Conservation (phyloP, 1,140 invertebrate genomes). For the Heliconius hewitsoni region DNA sequence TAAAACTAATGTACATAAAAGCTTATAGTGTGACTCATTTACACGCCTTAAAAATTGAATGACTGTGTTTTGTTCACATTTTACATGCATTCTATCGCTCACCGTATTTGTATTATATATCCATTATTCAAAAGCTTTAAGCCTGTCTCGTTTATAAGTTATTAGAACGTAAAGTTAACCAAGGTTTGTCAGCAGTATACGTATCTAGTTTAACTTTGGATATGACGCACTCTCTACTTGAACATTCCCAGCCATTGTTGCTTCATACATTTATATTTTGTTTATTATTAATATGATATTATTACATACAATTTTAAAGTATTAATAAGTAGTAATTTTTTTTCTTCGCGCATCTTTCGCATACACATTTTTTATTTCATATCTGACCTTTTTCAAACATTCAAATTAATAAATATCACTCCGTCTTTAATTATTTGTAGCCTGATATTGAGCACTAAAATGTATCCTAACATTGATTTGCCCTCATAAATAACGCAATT, state of each 20-base stretch:
- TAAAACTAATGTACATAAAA: background rate
- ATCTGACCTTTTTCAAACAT: conserved; percentile 4
- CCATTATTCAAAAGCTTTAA: conserved; percentile 8
- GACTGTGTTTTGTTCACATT: background rate
- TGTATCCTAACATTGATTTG: background rate
- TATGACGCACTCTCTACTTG: conserved; percentile 2
- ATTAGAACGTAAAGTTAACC: conserved; percentile 13
- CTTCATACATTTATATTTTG: background rate
- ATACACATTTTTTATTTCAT: background rate
- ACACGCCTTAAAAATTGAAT: background rate
- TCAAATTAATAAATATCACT: background rate
- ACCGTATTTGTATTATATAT: background rate
- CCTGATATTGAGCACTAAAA: background rate
- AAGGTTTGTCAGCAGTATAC: background rate
- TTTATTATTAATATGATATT: too few species aligned
- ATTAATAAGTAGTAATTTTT: too few species aligned
- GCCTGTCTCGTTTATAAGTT: background rate
- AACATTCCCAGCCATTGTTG: background rate
- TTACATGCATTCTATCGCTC: conserved; percentile 1
- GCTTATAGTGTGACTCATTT: background rate
- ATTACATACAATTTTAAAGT: too few species aligned
- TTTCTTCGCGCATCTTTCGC: too few species aligned
- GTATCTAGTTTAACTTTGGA: background rate
- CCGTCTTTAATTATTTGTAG: background rate
- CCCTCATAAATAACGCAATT: conserved; percentile 3